Percentiles rank a stretch among this genome's conserved stretches.
phyloP scores from a whole-genome alignment of 2,113 vertebrate genomes.

The Sceloporus tristichus region DNA sequence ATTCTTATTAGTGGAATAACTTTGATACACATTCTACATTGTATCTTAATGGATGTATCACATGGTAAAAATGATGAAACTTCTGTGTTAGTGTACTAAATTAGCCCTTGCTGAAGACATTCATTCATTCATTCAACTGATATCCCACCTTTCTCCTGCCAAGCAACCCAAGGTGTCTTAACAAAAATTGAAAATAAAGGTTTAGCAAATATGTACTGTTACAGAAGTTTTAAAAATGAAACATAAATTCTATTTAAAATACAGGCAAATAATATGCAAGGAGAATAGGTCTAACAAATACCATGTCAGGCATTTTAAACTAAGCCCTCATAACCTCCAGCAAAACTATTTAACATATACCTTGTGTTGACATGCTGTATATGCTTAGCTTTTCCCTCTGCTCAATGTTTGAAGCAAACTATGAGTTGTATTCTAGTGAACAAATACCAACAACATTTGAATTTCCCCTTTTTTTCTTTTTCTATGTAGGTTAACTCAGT shows the following conservation, averaged over 20 bases:
- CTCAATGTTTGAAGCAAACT: constrained; percentile 54
- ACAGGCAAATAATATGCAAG: constrained; percentile 49
- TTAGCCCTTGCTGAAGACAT: constrained; percentile 49
- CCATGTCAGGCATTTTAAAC: constrained; percentile 56
- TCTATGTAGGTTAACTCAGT: constrained; percentile 32
- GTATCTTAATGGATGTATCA: background rate
- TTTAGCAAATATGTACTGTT: too few relatives aligned
- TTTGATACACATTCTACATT: constrained; percentile 36
- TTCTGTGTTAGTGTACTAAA: constrained; percentile 26
- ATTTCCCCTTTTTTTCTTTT: background rate
- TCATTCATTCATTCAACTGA: background rate
- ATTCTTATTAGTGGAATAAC: constrained; percentile 35
- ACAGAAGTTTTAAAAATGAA: too few relatives aligned
- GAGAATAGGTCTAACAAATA: constrained; percentile 49
- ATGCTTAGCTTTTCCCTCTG: constrained; percentile 48
- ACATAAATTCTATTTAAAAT: background rate
- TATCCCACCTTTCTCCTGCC: too few relatives aligned
- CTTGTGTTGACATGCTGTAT: constrained; percentile 53
- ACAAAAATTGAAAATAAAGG: too few relatives aligned
- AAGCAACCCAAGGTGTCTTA: too few relatives aligned
- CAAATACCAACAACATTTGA: constrained; percentile 36
- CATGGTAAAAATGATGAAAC: constrained; percentile 42
- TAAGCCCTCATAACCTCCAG: constrained; percentile 49
- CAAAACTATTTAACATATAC: constrained; percentile 55
- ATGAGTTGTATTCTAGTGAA: constrained; percentile 50